Percentiles rank a stretch among this genome's conserved stretches.
Conservation (phyloP, 2,113 vertebrate species). For the Turdus rufiventris region DNA sequence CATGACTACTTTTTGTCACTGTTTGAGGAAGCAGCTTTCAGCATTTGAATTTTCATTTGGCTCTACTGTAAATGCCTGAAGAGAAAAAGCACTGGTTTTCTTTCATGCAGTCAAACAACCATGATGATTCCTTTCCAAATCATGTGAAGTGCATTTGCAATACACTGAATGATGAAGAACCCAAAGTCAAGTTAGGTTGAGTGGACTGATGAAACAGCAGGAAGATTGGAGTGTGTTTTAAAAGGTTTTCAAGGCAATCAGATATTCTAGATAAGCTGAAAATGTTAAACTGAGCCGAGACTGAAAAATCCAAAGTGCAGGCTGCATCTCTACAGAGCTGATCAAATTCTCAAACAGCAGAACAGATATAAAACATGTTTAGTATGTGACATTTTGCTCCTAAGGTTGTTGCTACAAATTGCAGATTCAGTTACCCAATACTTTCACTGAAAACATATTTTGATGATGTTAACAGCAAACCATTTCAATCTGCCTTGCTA, state of each 20-base stretch:
- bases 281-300: background rate
- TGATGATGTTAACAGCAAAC: background rate
- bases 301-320: background rate
- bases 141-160: background rate
- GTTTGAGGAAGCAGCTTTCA: slow-evolving; percentile 73
- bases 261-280: background rate
- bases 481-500: background rate
- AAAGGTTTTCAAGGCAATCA: slow-evolving; percentile 8
- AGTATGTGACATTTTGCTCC: background rate
- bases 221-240: slow-evolving; percentile 3
- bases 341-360: background rate
- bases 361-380: background rate
- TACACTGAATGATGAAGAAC: background rate
- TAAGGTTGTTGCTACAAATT: background rate
- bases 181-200: background rate
- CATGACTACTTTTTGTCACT: slow-evolving; percentile 26
- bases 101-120: background rate
- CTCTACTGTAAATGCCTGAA: slow-evolving; percentile 27
- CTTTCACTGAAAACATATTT: slow-evolving; percentile 2
- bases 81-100: background rate
- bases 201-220: background rate
- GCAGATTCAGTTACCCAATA: background rate
- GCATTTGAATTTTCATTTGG: slow-evolving; percentile 41
- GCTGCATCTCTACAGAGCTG: background rate
- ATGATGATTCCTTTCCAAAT: background rate